Percentiles rank a stretch among this genome's conserved stretches.
phyloP scores from a whole-genome alignment of 2,888 invertebrate genomes.

The Parasteatoda lunata region DNA sequence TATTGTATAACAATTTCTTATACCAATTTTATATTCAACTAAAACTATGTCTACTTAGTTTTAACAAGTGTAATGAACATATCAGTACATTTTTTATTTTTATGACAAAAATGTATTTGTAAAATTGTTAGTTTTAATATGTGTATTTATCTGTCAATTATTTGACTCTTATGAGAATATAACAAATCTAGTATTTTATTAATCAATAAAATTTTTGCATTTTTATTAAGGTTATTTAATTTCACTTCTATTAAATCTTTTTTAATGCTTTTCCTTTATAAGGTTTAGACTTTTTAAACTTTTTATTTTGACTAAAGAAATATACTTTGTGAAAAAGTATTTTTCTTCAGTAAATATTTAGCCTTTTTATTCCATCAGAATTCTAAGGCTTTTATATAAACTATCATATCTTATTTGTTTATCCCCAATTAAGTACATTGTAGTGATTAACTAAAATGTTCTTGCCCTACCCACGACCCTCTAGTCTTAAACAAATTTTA shows the following conservation, averaged over 20 bases:
- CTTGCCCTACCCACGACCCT: too few relatives aligned
- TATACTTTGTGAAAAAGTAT: not conserved
- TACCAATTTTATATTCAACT: too few relatives aligned
- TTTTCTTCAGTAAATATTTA: not conserved
- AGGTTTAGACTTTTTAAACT: not conserved
- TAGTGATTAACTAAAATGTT: too few relatives aligned
- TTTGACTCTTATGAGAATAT: constrained; percentile 8
- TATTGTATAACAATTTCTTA: too few relatives aligned
- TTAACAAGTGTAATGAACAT: not conserved
- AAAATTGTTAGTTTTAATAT: not conserved
- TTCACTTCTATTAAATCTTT: not conserved
- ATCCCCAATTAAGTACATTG: too few relatives aligned
- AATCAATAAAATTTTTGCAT: constrained; percentile 17
- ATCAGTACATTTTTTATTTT: not conserved
- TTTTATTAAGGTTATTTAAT: not conserved
- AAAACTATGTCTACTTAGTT: not conserved
- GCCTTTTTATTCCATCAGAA: too few relatives aligned
- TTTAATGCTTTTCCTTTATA: not conserved
- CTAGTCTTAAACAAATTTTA: too few relatives aligned
- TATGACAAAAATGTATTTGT: not conserved
- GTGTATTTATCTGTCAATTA: not conserved
- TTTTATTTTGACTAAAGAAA: not conserved
- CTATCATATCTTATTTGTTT: too few relatives aligned
- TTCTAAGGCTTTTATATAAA: too few relatives aligned
- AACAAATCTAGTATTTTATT: constrained; percentile 33